Conservation (phyloP, 2,797 vertebrate species). For the Otolemur crassicaudatus region DNA sequence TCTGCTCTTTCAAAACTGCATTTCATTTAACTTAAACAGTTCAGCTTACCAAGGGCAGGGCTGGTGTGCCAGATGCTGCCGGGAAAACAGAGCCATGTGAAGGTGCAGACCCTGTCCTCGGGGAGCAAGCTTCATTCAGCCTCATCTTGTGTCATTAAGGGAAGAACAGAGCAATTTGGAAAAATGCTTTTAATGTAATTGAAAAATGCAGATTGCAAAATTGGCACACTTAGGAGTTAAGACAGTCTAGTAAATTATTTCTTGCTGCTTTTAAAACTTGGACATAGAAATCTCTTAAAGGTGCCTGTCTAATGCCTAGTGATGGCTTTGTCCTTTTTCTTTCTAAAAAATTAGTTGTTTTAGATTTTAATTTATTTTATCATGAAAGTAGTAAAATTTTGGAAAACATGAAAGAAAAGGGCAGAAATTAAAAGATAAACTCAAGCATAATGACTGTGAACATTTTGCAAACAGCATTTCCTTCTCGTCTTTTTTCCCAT, state of each 20-base stretch:
- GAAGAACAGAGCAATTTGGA: conserved; percentile 74
- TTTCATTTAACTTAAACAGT: neutral
- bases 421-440: neutral
- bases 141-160: conserved; percentile 49
- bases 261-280: conserved; percentile 75
- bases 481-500: neutral
- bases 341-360: neutral
- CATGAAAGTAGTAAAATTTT: conserved; percentile 16
- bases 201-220: conserved; percentile 77
- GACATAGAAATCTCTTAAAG: conserved; percentile 48
- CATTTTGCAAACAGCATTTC: accelerated
- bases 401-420: neutral
- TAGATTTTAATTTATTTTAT: conserved; percentile 47
- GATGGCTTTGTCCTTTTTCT: neutral
- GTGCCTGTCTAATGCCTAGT: neutral
- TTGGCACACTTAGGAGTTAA: conserved; percentile 67
- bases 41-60: neutral
- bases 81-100: accelerated
- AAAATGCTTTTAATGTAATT: conserved; percentile 82
- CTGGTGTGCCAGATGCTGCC: accelerated
- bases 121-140: neutral
- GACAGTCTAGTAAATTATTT: conserved; percentile 65
- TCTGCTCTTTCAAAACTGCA: neutral
- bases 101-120: neutral
- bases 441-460: accelerated